phyloP scores from a whole-genome alignment of 1,140 invertebrate species.

The Zaprionus tsacasi region DNA sequence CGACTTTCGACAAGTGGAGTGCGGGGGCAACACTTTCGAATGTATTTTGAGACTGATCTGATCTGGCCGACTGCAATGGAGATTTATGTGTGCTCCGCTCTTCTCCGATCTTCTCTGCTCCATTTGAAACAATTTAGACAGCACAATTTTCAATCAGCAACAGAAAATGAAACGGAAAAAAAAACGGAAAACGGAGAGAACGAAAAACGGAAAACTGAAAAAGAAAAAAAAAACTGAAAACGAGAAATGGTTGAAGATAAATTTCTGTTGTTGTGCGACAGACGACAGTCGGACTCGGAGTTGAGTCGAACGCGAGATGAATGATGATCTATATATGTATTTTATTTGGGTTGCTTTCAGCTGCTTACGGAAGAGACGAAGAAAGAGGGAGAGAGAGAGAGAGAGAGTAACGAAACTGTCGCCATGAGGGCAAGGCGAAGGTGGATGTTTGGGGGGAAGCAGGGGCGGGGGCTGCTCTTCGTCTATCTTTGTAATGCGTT shows the following conservation, averaged over 20 bases:
- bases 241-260: conserved; percentile 38
- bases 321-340: conserved; percentile 21
- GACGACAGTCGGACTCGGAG: background rate
- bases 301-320: conserved; percentile 12
- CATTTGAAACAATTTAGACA: conserved; percentile 68
- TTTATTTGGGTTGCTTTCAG: conserved; percentile 29
- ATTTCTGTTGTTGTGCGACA: conserved; percentile 29
- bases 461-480: background rate
- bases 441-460: background rate
- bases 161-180: conserved; percentile 6
- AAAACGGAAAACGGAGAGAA: conserved; percentile 39
- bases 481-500: conserved; percentile 66
- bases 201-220: background rate
- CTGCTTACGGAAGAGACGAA: conserved; percentile 2
- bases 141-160: conserved; percentile 71
- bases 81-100: conserved; percentile 45
- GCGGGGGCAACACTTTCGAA: background rate
- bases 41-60: conserved; percentile 13
- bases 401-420: conserved; percentile 25
- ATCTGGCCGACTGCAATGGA: conserved; percentile 30
- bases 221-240: conserved; percentile 16
- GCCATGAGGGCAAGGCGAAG: background rate
- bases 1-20: background rate
- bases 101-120: conserved; percentile 41
- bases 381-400: conserved; percentile 4